These are phyloP conservation scores for Andrena chrysosceles DNA, from an alignment of 2,888 invertebrate genomes.

Conservation along the genomic window DNA sequence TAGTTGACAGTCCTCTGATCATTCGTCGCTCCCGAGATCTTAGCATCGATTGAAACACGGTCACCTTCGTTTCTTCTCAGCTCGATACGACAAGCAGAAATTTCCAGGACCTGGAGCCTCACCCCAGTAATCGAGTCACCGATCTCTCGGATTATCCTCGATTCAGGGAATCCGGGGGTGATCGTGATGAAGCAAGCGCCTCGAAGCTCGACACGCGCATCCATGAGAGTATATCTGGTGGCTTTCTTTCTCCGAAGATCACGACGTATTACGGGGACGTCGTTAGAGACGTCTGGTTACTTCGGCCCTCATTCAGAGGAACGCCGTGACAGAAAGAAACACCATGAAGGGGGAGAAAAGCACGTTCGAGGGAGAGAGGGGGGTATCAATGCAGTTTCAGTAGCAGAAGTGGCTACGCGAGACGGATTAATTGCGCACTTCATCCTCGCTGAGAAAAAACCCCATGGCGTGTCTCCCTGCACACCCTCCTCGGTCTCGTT, in stretches of 20 bases:
- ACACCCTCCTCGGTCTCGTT: conserved; percentile 26
- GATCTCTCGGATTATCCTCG: neutral
- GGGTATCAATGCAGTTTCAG: conserved; percentile 66
- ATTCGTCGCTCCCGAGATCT: too few relatives aligned
- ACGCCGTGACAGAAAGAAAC: conserved; percentile 27
- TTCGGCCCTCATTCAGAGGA: conserved; percentile 17
- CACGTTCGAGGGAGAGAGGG: conserved; percentile 8
- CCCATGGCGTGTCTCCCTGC: conserved; percentile 43
- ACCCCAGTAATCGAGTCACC: neutral
- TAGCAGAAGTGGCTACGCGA: conserved; percentile 72
- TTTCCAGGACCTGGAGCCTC: too few relatives aligned
- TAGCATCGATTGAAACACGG: too few relatives aligned
- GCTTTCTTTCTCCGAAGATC: conserved; percentile 18
- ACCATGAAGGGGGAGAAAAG: conserved; percentile 11
- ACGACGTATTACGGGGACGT: conserved; percentile 20
- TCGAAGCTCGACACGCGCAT: too few relatives aligned
- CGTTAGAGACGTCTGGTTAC: conserved; percentile 34
- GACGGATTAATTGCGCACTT: conserved; percentile 80
- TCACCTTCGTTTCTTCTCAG: too few relatives aligned
- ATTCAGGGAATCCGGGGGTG: neutral
- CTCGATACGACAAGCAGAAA: too few relatives aligned
- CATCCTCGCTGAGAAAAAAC: conserved; percentile 71
- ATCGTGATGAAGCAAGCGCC: too few relatives aligned
- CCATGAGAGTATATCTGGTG: neutral
- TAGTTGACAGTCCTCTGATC: too few relatives aligned